Evolutionary conservation across 1,140 invertebrate genomes (phyloP), one percentile per base, ranked within the genome.

Genomic region (Bombus consobrinus): DNA sequence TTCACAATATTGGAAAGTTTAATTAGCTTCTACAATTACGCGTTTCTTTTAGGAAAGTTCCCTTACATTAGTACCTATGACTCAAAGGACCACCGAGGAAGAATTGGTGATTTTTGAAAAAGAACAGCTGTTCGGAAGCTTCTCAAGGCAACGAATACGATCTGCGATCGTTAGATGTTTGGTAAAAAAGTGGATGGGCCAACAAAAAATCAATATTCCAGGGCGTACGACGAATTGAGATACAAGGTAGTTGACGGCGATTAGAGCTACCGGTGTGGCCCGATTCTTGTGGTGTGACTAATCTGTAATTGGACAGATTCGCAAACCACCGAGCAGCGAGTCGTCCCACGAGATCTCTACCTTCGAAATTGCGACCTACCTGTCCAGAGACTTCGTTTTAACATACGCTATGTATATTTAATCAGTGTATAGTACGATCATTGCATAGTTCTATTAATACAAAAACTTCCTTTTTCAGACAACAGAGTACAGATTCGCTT

Each of bases 241-340:
- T 91, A 89, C 89, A 88, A 91, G 90, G 90, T 83, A 91, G 89
- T 91, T 92, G 91, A 91, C 91, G 90, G 88, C 89, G 91, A 92
- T 92, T 91, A 90, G 89, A 81, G 59, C 83, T 25, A 88, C 83
- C 85, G 86, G 87, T 86, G 85, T 85, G 89, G 86, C 69, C 89
- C 86, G 88, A 87, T 82, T 85, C 89, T 71, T 75, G 82, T 32
- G 83, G 91, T 91, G 91, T 92, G 77, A 82, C 89, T 88, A 92
- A 92, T 92, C 91, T 88, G 78, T 91, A 91, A 92, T 92, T 92
- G 91, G 85, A 81, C 83, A 68, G 87, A 89, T 91, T 91, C 89
- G 87, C 88, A 83, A 90, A 72, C 83, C 83, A 75, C 78, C 72
- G 59, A 84, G 75, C 84, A 75, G 68, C 69, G 47, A 83, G 77